Base-by-base conservation (phyloP, 2,113 vertebrate species). In the Sceloporus undulatus region DNA sequence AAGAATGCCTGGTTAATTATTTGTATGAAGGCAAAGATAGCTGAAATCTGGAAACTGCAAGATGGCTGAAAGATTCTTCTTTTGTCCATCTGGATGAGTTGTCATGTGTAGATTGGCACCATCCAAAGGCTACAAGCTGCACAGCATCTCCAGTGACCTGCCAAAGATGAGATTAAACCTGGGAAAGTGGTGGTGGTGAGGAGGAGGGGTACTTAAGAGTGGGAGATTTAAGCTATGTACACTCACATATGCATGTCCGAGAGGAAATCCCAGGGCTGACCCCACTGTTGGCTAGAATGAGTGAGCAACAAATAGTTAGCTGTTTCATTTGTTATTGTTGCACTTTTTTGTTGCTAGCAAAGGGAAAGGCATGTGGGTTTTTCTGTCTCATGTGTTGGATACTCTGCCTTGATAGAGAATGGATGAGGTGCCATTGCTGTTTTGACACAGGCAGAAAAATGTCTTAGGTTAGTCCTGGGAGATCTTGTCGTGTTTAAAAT, bases 1-100 rank as follows among this genome's bases (percentile, higher is more conserved):
- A 92, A 93, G 76, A 82, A 77, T 93, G 66, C 66, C 89, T 91
- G 78, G 84, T 84, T 92, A 92, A 91, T 94, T 92, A 92, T 93
- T 96, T 96, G 89, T 82, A 92, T 85, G 90, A 94, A 92, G 87
- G 84, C 86, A 89, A 92, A 94, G 77, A 94, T 65, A 91, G 86
- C 76, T 87, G 56, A 71, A 56, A 91, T 94, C 87, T 94, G 65
- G 62, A 85, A 89, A 75, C 62, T 92, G 95, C 29, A 2, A 85
- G 85, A 82, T 74, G 93, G 87, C n/a, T 70, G 13, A 38, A 74
- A 62, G 54, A 48, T 11, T 93, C 62, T 83, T 84, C n/a, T 84
- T 25, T 29, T 34, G 23, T 10, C 13, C 66, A 73, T 80, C 85
- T 73, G 77, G 18, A 38, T 18, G 85, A 80, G 23, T 23, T n/a